These are phyloP conservation scores for Plebejus anna DNA, from an alignment of 2,888 invertebrate genomes.

Conservation along the genomic window DNA sequence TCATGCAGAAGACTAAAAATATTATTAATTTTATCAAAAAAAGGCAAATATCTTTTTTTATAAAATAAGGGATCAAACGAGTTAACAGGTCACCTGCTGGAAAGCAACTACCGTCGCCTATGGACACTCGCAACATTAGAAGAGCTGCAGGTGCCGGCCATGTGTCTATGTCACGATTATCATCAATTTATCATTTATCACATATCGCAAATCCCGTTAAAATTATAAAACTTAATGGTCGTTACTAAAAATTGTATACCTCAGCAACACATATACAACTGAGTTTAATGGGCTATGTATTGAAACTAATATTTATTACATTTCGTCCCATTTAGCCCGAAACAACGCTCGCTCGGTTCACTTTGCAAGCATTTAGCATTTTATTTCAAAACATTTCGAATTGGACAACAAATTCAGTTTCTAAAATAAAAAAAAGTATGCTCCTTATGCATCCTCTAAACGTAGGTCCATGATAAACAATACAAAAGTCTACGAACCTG, in stretches of 20 bases:
- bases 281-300: neutral
- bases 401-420: neutral
- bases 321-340: slow-evolving; percentile 4
- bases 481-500: too few species aligned
- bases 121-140: too few species aligned
- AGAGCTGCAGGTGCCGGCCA: too few species aligned
- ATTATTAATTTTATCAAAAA: too few species aligned
- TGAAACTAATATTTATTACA: slow-evolving; percentile 6
- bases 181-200: too few species aligned
- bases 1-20: too few species aligned
- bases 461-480: too few species aligned
- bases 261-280: neutral
- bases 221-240: neutral
- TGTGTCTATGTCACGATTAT: too few species aligned
- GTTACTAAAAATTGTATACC: neutral
- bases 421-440: neutral
- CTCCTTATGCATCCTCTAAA: neutral
- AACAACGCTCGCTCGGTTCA: neutral
- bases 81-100: too few species aligned
- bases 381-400: neutral
- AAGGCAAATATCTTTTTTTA: too few species aligned
- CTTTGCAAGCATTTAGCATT: neutral
- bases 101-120: too few species aligned
- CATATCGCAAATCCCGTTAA: neutral
- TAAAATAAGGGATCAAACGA: too few species aligned